Percentiles rank a stretch among this genome's conserved stretches.
Evolutionary conservation across 1,140 invertebrate species (phyloP).

Genomic region (Ditylenchus dipsaci): DNA sequence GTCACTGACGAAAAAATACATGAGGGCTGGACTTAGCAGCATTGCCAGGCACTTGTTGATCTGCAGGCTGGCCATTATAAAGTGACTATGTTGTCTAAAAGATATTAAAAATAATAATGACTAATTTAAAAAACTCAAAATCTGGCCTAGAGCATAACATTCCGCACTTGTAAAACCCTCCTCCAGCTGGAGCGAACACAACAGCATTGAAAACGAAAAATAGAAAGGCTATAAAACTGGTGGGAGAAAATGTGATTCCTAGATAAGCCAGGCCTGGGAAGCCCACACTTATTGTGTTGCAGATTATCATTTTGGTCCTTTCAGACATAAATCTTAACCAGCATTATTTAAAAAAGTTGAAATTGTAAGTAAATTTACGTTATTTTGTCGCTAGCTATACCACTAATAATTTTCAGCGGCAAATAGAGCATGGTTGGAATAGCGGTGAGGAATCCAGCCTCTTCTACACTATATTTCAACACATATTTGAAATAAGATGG

Average conservation of each 20-base stretch:
- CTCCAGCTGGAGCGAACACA: constrained; percentile 30
- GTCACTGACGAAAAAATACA: constrained; percentile 32
- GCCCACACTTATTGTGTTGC: constrained; percentile 38
- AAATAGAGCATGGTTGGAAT: constrained; percentile 30
- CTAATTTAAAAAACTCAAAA: not conserved
- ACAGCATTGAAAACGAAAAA: constrained; percentile 17
- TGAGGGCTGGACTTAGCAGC: constrained; percentile 32
- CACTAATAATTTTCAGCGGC: constrained; percentile 36
- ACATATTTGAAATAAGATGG: constrained; percentile 35
- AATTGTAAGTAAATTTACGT: constrained; percentile 5
- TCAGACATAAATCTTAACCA: constrained; percentile 23
- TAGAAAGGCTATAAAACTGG: constrained; percentile 18
- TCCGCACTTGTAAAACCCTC: constrained; percentile 42
- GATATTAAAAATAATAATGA: too few relatives aligned
- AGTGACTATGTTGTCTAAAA: constrained; percentile 41
- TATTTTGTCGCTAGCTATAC: constrained; percentile 22
- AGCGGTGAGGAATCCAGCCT: constrained; percentile 30
- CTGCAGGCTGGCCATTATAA: constrained; percentile 32
- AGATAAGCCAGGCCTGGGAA: constrained; percentile 26
- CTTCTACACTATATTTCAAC: constrained; percentile 21
- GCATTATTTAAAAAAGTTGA: too few relatives aligned
- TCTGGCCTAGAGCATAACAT: constrained; percentile 11
- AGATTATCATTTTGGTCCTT: constrained; percentile 20
- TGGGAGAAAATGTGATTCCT: constrained; percentile 9
- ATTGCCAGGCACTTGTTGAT: constrained; percentile 38